phyloP scores from a whole-genome alignment of 1,140 invertebrate genomes.

The Pissodes strobi region DNA sequence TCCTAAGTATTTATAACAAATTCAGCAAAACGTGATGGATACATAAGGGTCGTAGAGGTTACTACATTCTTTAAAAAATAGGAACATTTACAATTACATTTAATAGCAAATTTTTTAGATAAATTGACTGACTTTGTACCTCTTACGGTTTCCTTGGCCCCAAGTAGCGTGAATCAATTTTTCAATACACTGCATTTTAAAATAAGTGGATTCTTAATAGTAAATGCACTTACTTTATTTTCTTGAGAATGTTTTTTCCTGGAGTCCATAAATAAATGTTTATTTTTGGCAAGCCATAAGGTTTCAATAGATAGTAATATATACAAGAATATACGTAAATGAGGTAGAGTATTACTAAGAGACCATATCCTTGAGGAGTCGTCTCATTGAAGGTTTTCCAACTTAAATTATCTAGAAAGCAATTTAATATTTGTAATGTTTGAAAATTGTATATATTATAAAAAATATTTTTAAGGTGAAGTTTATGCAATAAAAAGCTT shows the following conservation, averaged over 20 bases:
- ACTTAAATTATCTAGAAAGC: conserved; percentile 45
- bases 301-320: conserved; percentile 70
- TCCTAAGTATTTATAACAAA: too few species aligned
- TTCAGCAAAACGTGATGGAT: too few species aligned
- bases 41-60: too few species aligned
- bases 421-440: conserved; percentile 20
- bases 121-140: too few species aligned
- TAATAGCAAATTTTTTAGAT: too few species aligned
- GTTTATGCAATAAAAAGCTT: neutral
- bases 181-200: neutral
- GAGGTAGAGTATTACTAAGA: conserved; percentile 69
- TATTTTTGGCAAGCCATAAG: conserved; percentile 59
- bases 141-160: neutral
- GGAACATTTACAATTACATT: neutral
- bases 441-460: neutral
- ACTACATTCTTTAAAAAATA: too few species aligned
- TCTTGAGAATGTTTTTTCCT: conserved; percentile 2
- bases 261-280: conserved; percentile 52
- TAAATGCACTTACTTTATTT: conserved; percentile 39
- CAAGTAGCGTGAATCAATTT: neutral
- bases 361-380: conserved; percentile 74
- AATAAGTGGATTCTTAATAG: too few species aligned
- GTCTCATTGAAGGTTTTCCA: conserved; percentile 42
- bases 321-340: conserved; percentile 67
- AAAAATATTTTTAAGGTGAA: neutral